Evolutionary conservation across 2,888 invertebrate species (phyloP), one percentile per base, ranked within the genome.

Genomic region (Globia sparganii): DNA sequence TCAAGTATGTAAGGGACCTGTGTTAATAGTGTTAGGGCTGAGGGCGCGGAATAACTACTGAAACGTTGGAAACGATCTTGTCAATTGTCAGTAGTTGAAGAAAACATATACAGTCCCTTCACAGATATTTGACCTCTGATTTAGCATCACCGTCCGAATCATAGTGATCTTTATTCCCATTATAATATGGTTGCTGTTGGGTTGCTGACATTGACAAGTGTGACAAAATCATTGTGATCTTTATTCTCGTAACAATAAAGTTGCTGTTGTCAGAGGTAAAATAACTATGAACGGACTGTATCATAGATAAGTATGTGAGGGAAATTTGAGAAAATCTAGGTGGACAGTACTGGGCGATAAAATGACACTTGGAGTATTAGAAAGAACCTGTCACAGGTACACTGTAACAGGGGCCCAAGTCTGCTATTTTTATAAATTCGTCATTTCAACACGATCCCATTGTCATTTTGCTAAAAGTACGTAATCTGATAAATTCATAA

Each of bases 11-110:
- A 59, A 31, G 77, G 28, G 53, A 69, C 43, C 78, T 68, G 59
- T 74, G 70, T 34, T 18, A 15, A 37, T 25, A 53, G 58, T 71
- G 43, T 58, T 18, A 43, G 31, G 43, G 9, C 61, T 49, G 83
- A 71, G 49, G 83, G 53, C 56, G 69, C 56, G 58, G 56, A 71
- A n/a, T 31, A 68, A 49, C 67, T 77, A 74, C 46, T 37, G 65
- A 37, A 21, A 77, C 49, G 25, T 62, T 31, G 61, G 61, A 58
- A 75, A 62, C 15, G 18, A 62, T 61, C 15, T 70, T 68, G 40
- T 74, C 58, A 59, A n/a, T 40, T 58, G 61, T 68, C 62, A 77
- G 62, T 75, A 49, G 46, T 62, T 53, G 2, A 73, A 65, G 49
- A 64, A 66, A 9, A 53, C 25, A 21, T 72, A 40, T 46, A 53